These are phyloP conservation scores for Phlogophora meticulosa DNA, from an alignment of 2,888 invertebrate genomes.

Conservation along the genomic window DNA sequence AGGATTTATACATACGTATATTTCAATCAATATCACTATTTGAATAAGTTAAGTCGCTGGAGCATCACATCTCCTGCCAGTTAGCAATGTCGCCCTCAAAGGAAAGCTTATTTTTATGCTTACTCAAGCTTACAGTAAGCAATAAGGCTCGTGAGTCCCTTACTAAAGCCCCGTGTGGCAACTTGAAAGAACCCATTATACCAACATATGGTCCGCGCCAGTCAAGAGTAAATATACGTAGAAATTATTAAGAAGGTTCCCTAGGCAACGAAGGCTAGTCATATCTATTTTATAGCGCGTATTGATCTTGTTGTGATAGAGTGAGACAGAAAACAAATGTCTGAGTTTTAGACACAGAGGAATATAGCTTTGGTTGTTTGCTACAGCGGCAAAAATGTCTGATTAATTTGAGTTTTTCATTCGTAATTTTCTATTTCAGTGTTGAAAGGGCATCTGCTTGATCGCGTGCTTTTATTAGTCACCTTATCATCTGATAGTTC, in stretches of 20 bases:
- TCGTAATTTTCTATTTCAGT: no score
- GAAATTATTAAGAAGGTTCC: constrained; percentile 34
- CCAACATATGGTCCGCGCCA: constrained; percentile 3
- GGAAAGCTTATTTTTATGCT: constrained; percentile 5
- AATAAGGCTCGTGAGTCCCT: constrained; percentile 20
- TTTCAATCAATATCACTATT: no score
- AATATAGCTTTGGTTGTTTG: no score
- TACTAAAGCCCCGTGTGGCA: constrained; percentile 13
- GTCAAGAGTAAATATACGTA: constrained; percentile 8
- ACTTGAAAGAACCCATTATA: constrained; percentile 19
- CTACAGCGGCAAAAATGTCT: no score
- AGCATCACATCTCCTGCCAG: constrained; percentile 1
- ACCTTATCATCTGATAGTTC: no score
- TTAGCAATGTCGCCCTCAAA: background rate
- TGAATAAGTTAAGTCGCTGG: background rate
- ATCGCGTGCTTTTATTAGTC: no score
- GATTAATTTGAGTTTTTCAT: no score
- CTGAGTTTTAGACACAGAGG: background rate
- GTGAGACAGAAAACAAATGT: background rate
- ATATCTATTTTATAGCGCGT: constrained; percentile 19
- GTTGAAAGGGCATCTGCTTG: no score
- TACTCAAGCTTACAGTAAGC: constrained; percentile 3
- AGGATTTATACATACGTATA: no score
- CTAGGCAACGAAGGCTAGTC: background rate
- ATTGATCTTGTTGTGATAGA: constrained; percentile 19